A percentile compares a stretch with the other conserved stretches of the same genome.
Evolutionary conservation across 2,797 vertebrate genomes (phyloP).

Genomic region (Typhlichthys subterraneus): DNA sequence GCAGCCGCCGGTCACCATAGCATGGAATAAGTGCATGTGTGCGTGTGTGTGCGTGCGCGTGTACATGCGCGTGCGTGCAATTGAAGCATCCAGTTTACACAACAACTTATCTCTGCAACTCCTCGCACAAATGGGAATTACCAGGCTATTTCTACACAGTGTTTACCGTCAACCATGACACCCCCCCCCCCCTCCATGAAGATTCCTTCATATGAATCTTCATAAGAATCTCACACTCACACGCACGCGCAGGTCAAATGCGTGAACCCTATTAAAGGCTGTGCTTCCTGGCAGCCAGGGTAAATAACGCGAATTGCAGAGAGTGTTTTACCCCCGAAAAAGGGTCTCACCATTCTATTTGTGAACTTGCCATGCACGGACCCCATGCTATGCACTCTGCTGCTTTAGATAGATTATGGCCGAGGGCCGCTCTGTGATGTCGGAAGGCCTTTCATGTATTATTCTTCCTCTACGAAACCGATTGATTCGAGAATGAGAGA

Average conservation of each 20-base stretch:
- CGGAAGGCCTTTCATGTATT: conserved; percentile 5
- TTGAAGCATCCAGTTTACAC: not conserved
- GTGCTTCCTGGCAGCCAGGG: conserved; percentile 41
- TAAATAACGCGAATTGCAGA: conserved; percentile 47
- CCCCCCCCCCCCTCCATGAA: conserved; percentile 17
- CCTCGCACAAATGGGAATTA: conserved; percentile 16
- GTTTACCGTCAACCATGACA: conserved; percentile 41
- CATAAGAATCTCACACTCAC: not conserved
- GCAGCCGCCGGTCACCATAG: conserved; percentile 35
- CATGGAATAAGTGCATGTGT: conserved; percentile 10
- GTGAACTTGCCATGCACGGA: not conserved
- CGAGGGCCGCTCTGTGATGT: conserved; percentile 17
- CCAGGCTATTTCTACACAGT: conserved; percentile 38
- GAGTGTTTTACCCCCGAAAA: conserved; percentile 45
- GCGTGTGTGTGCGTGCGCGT: not conserved
- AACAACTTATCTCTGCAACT: conserved; percentile 36
- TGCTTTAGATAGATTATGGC: conserved; percentile 46
- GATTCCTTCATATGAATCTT: conserved; percentile 24
- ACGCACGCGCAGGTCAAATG: conserved; percentile 29
- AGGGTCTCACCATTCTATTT: conserved; percentile 4
- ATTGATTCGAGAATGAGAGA: not conserved
- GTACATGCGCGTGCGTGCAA: not conserved
- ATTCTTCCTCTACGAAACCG: conserved; percentile 4
- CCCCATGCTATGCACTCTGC: conserved; percentile 15
- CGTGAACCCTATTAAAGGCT: conserved; percentile 16